Base-by-base conservation (phyloP, 2,113 vertebrate genomes). In the Choloepus hoffmanni region DNA sequence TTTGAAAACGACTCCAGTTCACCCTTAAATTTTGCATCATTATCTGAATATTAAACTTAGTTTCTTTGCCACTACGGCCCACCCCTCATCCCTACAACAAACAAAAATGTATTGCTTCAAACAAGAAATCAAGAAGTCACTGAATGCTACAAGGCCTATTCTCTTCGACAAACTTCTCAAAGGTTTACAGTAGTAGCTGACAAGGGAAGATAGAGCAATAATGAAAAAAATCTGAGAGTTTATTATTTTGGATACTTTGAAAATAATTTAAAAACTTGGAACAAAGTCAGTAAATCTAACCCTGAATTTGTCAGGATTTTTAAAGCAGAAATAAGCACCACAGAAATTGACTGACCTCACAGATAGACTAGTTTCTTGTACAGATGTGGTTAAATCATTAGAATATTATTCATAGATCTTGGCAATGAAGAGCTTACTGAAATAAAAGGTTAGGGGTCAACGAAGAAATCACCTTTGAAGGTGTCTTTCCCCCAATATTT, bases 261-360 rank as follows among this genome's bases (percentile, higher is more conserved):
- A 89, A 96, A 76, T 78, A 94, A 58, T 85, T 60, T 94, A 94
- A 94, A 72, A 82, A 82, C 11, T 74, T 53, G 26, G 65, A 93
- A 90, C 26, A 93, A 93, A 95, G 55, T 58, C 45, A 93, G 81
- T 93, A 96, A 93, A 78, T 70, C 7, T 16, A 76, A 88, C 15
- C 28, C 60, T 81, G 9, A 92, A 74, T 60, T 86, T 93, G 36
- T 82, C 90, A 87, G 40, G 36, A 67, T 23, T 95, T 96, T 93
- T 79, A 91, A 67, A 90, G 58, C 12, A 89, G 70, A 96, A 81
- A 82, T 84, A 50, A 96, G 36, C 16, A 88, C 5, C 18, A 65
- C 11, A 79, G 67, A 92, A 84, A 87, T 18, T 62, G 50, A 76
- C 15, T 76, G 53, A 95, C 26, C 40, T 93, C 74, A 96, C 8